phyloP scores from a whole-genome alignment of 2,888 invertebrate genomes.

The Drosophila stalkeri region DNA sequence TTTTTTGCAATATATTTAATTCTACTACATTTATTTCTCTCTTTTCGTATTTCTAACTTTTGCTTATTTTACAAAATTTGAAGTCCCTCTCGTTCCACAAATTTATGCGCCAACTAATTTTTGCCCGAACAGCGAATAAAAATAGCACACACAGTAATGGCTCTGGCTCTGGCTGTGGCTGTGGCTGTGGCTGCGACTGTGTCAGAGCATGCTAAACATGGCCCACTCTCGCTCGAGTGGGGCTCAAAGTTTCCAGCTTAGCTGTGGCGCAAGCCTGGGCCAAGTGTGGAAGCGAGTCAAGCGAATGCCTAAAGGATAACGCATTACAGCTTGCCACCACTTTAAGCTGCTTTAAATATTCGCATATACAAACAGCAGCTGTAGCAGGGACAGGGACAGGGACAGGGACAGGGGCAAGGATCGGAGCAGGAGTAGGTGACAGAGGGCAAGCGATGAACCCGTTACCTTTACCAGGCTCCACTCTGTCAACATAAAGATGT shows the following conservation, averaged over 20 bases:
- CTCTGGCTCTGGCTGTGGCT: conserved; percentile 3
- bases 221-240: conserved; percentile 31
- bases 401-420: not conserved
- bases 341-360: conserved; percentile 54
- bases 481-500: conserved; percentile 33
- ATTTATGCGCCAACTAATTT: conserved; percentile 75
- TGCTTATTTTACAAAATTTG: conserved; percentile 26
- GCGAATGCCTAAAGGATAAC: conserved; percentile 54
- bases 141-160: conserved; percentile 51
- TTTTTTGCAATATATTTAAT: not conserved
- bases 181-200: conserved; percentile 7
- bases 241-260: conserved; percentile 27
- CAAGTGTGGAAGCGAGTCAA: conserved; percentile 43
- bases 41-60: not conserved
- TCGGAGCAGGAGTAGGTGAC: not conserved
- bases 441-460: conserved; percentile 18
- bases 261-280: conserved; percentile 11
- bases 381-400: conserved; percentile 12
- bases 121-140: conserved; percentile 57
- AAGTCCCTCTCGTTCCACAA: conserved; percentile 36
- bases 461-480: conserved; percentile 14
- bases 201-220: conserved; percentile 31
- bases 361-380: conserved; percentile 36
- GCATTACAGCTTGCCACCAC: conserved; percentile 31
- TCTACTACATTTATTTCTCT: not conserved